A percentile compares a stretch with the other conserved stretches of the same genome.
phyloP scores from a whole-genome alignment of 2,797 vertebrate species.

The Acestrorhynchus altus region DNA sequence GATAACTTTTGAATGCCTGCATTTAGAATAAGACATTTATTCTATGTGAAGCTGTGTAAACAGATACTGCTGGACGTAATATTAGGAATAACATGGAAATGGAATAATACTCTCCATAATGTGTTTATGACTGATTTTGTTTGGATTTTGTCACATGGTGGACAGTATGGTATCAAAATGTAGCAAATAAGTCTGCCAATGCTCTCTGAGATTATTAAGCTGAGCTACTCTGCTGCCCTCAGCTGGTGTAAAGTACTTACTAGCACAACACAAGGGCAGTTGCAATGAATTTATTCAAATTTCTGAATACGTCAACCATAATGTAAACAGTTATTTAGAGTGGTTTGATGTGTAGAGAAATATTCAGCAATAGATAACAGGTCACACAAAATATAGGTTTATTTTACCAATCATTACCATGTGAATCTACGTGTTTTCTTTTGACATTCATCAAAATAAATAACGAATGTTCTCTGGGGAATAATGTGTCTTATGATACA shows the following conservation, averaged over 20 bases:
- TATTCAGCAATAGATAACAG: too few relatives aligned
- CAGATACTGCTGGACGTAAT: neutral
- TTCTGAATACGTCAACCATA: too few relatives aligned
- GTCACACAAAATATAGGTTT: too few relatives aligned
- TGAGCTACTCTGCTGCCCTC: constrained; percentile 49
- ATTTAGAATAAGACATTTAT: constrained; percentile 32
- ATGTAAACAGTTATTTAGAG: too few relatives aligned
- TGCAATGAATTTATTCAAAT: too few relatives aligned
- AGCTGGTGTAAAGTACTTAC: constrained; percentile 20
- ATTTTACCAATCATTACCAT: too few relatives aligned
- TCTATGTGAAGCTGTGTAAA: constrained; percentile 2
- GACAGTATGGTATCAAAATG: neutral
- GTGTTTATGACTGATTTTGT: neutral
- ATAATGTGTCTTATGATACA: too few relatives aligned
- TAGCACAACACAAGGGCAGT: neutral
- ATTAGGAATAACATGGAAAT: neutral
- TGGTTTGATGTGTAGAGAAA: too few relatives aligned
- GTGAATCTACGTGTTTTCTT: too few relatives aligned
- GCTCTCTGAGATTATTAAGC: neutral
- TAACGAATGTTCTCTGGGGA: too few relatives aligned
- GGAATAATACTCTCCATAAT: neutral
- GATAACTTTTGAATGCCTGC: constrained; percentile 23
- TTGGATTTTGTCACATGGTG: neutral
- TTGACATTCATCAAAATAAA: too few relatives aligned
- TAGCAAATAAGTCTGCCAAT: neutral